phyloP scores from a whole-genome alignment of 2,888 invertebrate genomes.

The Cybosia mesomella region DNA sequence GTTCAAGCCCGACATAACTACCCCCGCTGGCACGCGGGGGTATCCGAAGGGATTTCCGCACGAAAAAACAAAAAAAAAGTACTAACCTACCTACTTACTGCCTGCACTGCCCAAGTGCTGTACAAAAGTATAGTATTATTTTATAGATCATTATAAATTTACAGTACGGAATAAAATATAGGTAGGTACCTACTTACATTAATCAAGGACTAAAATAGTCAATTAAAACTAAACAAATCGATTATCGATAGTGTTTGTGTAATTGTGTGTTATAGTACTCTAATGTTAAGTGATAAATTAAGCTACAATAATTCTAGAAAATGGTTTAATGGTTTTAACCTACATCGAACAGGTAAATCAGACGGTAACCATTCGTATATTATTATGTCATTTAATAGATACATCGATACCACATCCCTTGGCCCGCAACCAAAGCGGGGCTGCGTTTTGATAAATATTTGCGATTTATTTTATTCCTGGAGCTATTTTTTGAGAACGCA shows the following conservation, averaged over 20 bases:
- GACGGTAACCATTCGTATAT: constrained; percentile 9
- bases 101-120: too few species aligned
- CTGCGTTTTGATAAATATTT: constrained; percentile 81
- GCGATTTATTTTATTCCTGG: constrained; percentile 80
- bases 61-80: too few species aligned
- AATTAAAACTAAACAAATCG: neutral
- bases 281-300: neutral
- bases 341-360: neutral
- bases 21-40: too few species aligned
- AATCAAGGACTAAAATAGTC: neutral
- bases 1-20: too few species aligned
- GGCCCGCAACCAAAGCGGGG: constrained; percentile 59
- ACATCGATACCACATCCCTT: constrained; percentile 55
- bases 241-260: too few species aligned
- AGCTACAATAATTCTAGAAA: too few species aligned
- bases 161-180: too few species aligned
- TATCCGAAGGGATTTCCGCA: too few species aligned
- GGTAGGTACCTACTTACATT: neutral
- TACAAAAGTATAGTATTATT: constrained; percentile 6
- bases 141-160: neutral
- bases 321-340: too few species aligned
- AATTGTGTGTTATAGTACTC: neutral
- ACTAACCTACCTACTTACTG: too few species aligned
- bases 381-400: constrained; percentile 31
- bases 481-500: constrained; percentile 78